A percentile compares a stretch with the other conserved stretches of the same genome.
Evolutionary conservation across 2,888 invertebrate genomes (phyloP).

Genomic region (Leptopilina syphax): DNA sequence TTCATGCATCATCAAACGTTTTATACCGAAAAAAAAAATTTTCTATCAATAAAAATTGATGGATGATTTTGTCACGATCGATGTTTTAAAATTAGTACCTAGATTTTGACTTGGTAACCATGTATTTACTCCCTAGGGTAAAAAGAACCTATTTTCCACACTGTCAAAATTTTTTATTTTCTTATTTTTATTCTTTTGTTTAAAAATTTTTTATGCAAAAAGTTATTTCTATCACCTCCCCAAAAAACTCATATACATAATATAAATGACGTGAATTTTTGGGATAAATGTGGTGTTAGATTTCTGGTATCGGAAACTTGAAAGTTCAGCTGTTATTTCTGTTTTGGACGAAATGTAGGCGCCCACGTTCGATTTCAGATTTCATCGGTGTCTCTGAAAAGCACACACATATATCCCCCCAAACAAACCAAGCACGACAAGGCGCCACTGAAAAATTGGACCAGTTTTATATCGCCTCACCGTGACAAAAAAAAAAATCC

Average conservation of each 20-base stretch:
- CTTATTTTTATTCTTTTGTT: no score
- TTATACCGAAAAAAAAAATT: background rate
- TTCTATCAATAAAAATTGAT: background rate
- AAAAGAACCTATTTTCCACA: no score
- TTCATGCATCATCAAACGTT: conserved; percentile 19
- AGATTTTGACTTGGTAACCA: no score
- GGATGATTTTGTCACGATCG: no score
- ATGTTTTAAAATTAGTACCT: no score
- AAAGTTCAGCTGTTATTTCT: conserved; percentile 28
- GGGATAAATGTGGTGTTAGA: conserved; percentile 63
- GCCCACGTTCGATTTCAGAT: conserved; percentile 55
- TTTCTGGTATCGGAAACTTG: conserved; percentile 53
- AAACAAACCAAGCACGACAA: conserved; percentile 47
- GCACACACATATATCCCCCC: conserved; percentile 54
- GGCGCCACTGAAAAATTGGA: conserved; percentile 66
- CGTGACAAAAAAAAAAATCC: conserved; percentile 3
- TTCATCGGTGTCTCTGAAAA: conserved; percentile 55
- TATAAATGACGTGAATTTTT: conserved; percentile 59
- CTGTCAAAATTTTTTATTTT: no score
- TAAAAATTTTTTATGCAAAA: background rate
- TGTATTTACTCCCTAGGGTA: no score
- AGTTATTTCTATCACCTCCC: conserved; percentile 60
- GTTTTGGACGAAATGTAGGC: conserved; percentile 47
- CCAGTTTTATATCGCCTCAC: conserved; percentile 58
- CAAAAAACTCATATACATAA: conserved; percentile 49